Base-by-base conservation (phyloP, 2,888 invertebrate species). In the Ormyrus rosae region DNA sequence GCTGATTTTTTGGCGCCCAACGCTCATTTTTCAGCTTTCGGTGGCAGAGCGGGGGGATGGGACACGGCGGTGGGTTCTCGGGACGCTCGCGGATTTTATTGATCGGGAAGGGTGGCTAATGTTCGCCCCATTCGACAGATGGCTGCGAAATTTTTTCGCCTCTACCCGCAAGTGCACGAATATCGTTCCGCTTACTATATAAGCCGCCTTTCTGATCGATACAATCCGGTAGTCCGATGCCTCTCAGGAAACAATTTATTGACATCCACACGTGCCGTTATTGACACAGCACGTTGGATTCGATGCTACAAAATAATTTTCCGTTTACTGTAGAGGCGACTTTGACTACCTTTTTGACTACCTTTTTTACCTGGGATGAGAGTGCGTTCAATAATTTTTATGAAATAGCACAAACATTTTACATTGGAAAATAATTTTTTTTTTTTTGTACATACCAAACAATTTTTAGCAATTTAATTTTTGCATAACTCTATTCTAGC, bases 171-270 rank as follows among this genome's bases (percentile, higher is more conserved):
- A 80, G 82, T 11, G 77, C 58, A 60, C n/a, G 11, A 60, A 63
- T 34, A 4, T 10, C 34, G 9, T 8, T 6, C 9, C 7, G 46
- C 10, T 80, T 11, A 13, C 19, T 80, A 82, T 82, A 82, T 79
- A 82, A 82, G 72, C 34, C 34, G 34, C 9, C 50, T 9, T 0
- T n/a, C 9, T n/a, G 19, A 55, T 72, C 72, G 55, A 69, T 72
- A 50, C 13, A 7, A 53, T n/a, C 50, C 34, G 73, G 77, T 82
- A 80, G 82, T 82, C 82, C 80, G 80, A 76, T 77, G 82, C 79
- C 77, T 73, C 80, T 76, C 80, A 58, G 82, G 79, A 70, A 82
- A 79, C 79, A 76, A 82, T 82, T 82, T 82, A 79, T 78, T 74
- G 71, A 78, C 67, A 72, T 78, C 73, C 81, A 74, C 71, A 55